phyloP scores from a whole-genome alignment of 2,888 invertebrate genomes.

The Callinectes sapidus region DNA sequence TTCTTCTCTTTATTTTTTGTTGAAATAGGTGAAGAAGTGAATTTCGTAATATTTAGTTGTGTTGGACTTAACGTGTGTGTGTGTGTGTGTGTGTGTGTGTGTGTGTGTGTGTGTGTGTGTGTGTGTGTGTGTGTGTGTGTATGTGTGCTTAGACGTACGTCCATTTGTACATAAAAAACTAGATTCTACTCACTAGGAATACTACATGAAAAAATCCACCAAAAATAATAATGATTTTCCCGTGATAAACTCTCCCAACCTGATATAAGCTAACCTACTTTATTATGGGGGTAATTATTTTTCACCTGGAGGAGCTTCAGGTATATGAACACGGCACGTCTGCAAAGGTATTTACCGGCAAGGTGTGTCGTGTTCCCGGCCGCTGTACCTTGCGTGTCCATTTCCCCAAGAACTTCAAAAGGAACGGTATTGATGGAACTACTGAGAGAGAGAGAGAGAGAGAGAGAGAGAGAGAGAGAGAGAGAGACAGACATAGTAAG shows the following conservation, averaged over 20 bases:
- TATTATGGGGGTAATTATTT: too few species aligned
- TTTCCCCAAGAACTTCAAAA: not conserved
- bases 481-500: too few species aligned
- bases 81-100: conserved; percentile 30
- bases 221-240: too few species aligned
- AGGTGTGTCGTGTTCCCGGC: not conserved
- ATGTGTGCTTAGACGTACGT: not conserved
- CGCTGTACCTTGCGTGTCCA: not conserved
- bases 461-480: not conserved
- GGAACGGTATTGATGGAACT: too few species aligned
- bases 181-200: too few species aligned
- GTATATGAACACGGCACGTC: not conserved
- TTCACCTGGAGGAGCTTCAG: too few species aligned
- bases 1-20: not conserved
- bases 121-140: conserved; percentile 35
- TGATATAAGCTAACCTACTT: too few species aligned
- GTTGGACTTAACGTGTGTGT: not conserved
- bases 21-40: too few species aligned
- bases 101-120: conserved; percentile 19
- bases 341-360: not conserved
- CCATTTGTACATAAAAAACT: too few species aligned
- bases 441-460: not conserved
- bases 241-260: too few species aligned
- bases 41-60: not conserved
- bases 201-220: too few species aligned